A percentile compares a stretch with the other conserved stretches of the same genome.
These are phyloP conservation scores for Corvus cornix DNA, from an alignment of 2,113 vertebrate genomes.

Conservation along the genomic window DNA sequence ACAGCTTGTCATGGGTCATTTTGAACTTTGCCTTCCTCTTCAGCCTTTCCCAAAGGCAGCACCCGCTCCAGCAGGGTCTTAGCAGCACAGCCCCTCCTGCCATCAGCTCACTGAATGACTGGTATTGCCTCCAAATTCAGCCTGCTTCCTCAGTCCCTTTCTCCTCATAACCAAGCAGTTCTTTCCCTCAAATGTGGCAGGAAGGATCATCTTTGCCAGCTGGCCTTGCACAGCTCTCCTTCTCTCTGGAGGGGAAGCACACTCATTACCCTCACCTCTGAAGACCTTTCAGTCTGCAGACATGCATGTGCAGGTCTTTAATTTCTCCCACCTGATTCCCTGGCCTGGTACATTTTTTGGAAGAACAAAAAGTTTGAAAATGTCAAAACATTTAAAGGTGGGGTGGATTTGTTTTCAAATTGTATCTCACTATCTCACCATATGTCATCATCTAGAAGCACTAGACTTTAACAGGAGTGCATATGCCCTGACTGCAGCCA, in stretches of 20 bases:
- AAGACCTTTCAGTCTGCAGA: background rate
- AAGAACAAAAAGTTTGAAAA: background rate
- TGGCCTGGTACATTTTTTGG: background rate
- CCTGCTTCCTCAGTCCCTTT: background rate
- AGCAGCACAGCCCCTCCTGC: background rate
- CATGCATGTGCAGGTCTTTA: rapidly evolving
- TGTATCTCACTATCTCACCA: background rate
- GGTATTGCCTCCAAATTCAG: background rate
- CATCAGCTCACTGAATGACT: background rate
- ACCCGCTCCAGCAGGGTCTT: background rate
- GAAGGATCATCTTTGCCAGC: background rate
- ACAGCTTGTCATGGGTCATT: rapidly evolving
- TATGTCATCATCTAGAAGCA: background rate
- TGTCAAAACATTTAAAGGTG: background rate
- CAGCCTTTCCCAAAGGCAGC: background rate
- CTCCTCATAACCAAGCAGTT: background rate
- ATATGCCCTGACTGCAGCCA: background rate
- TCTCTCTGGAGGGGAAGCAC: background rate
- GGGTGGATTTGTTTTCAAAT: background rate
- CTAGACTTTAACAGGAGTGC: background rate
- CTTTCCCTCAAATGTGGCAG: background rate
- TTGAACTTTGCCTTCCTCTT: background rate
- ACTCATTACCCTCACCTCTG: background rate
- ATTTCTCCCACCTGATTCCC: background rate
- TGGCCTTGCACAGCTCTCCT: background rate